These are phyloP conservation scores for Heliconius ethilla DNA, from an alignment of 2,888 invertebrate species.

Conservation along the genomic window DNA sequence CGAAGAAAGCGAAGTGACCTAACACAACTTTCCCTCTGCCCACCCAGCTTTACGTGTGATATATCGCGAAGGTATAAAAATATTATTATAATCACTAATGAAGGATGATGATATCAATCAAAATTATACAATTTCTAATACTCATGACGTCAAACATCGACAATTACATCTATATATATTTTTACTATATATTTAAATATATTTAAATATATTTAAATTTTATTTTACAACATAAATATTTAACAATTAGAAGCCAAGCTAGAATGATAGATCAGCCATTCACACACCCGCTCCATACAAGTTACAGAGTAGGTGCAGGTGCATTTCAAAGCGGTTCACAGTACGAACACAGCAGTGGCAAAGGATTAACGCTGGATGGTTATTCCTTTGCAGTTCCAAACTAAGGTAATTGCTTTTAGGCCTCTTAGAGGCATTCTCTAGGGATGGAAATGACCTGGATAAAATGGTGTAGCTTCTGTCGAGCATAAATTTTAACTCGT, in stretches of 20 bases:
- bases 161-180: too few species aligned
- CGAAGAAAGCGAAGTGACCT: too few species aligned
- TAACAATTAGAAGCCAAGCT: not conserved
- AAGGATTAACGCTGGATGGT: slow-evolving; percentile 34
- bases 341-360: slow-evolving; percentile 8
- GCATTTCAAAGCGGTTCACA: slow-evolving; percentile 19
- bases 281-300: slow-evolving; percentile 11
- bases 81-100: too few species aligned
- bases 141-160: too few species aligned
- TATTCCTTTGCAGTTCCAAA: slow-evolving; percentile 33
- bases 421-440: slow-evolving; percentile 26
- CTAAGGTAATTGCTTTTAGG: slow-evolving; percentile 38
- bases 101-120: too few species aligned
- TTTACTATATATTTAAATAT: too few species aligned
- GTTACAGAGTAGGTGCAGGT: slow-evolving; percentile 13
- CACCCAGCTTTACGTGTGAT: too few species aligned
- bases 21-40: too few species aligned
- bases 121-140: too few species aligned
- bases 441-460: not conserved
- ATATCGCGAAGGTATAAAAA: too few species aligned
- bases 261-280: slow-evolving; percentile 10
- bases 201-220: too few species aligned
- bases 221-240: not conserved
- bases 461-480: not conserved
- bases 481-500: not conserved